phyloP scores from a whole-genome alignment of 2,797 vertebrate species.

The Psittacula derbiana region DNA sequence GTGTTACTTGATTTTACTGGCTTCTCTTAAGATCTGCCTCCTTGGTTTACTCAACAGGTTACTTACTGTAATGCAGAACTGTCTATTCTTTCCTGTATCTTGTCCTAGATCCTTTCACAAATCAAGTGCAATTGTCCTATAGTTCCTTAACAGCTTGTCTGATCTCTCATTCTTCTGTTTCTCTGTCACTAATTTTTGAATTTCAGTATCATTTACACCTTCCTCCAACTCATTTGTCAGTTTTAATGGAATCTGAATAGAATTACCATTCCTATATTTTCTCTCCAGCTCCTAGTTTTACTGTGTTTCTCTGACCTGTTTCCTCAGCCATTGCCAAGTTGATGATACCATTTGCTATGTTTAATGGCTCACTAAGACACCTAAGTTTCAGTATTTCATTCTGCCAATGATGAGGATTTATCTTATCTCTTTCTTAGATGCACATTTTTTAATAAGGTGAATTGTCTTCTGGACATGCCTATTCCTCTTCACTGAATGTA shows the following conservation, averaged over 20 bases:
- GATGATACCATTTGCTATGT: background rate
- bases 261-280: background rate
- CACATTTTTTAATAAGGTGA: background rate
- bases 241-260: background rate
- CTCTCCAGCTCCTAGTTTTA: background rate
- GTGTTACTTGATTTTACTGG: background rate
- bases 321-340: background rate
- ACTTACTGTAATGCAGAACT: background rate
- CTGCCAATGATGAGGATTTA: background rate
- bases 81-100: background rate
- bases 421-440: background rate
- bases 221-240: background rate
- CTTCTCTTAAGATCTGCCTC: background rate
- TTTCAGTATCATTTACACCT: background rate
- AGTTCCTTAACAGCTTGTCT: background rate
- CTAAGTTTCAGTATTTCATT: background rate
- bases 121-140: background rate
- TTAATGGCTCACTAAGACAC: background rate
- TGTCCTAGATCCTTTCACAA: background rate
- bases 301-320: background rate
- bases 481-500: background rate
- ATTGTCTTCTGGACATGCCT: background rate
- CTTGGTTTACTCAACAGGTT: background rate
- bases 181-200: background rate
- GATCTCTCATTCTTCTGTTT: background rate